Percentiles rank a stretch among this genome's conserved stretches.
Conservation (phyloP, 2,888 invertebrate species). For the Aphelenchoides bicaudatus region DNA sequence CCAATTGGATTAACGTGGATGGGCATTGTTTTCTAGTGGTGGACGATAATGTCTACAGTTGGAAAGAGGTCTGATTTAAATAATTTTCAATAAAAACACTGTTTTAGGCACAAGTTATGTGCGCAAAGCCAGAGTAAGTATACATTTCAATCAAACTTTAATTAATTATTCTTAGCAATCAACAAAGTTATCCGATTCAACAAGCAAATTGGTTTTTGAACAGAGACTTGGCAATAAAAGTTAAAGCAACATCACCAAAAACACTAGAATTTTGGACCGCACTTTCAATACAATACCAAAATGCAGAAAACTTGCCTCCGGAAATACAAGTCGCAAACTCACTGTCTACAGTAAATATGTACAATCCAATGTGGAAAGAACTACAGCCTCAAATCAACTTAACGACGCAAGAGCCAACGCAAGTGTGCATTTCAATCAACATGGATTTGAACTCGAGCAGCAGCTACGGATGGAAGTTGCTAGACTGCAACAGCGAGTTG, state of each 20-base stretch:
- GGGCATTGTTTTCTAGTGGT: neutral
- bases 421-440: slow-evolving; percentile 24
- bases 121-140: neutral
- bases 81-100: too few relatives aligned
- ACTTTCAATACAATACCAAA: neutral
- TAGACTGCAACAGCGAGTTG: slow-evolving; percentile 30
- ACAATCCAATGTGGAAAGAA: slow-evolving; percentile 16
- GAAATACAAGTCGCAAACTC: neutral
- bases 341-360: neutral
- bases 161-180: too few relatives aligned
- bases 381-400: slow-evolving; percentile 7
- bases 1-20: neutral
- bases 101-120: slow-evolving; percentile 8
- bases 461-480: slow-evolving; percentile 45
- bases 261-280: slow-evolving; percentile 11
- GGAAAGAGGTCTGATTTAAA: neutral
- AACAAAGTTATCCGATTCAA: slow-evolving; percentile 19
- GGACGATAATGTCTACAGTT: slow-evolving; percentile 11
- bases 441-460: slow-evolving; percentile 4
- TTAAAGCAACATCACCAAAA: neutral
- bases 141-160: too few relatives aligned
- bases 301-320: neutral
- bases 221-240: neutral
- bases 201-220: slow-evolving; percentile 27
- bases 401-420: neutral